Evolutionary conservation across 2,113 vertebrate genomes (phyloP).

Genomic region (Oryzias javanicus): DNA sequence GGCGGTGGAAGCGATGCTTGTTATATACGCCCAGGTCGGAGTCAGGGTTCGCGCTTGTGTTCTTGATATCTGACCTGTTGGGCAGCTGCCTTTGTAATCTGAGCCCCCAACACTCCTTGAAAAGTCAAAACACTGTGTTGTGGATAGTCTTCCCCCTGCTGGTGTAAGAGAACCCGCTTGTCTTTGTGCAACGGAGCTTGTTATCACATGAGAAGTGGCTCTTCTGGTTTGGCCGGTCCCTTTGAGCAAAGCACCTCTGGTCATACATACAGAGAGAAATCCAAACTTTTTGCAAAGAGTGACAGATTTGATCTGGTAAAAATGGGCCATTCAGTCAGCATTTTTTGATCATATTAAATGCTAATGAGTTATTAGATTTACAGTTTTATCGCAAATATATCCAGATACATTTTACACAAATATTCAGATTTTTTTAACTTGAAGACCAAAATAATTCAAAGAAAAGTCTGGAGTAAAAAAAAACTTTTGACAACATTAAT

Average conservation of each 20-base stretch:
- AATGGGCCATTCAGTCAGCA: too few species aligned
- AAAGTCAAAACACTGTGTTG: slow-evolving; percentile 61
- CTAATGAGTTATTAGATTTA: too few species aligned
- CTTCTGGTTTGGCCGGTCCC: slow-evolving; percentile 55
- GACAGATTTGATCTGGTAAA: too few species aligned
- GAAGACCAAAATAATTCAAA: too few species aligned
- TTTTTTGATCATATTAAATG: too few species aligned
- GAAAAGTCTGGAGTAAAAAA: too few species aligned
- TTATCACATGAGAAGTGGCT: slow-evolving; percentile 36
- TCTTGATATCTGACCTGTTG: slow-evolving; percentile 39
- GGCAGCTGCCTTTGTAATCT: slow-evolving; percentile 52
- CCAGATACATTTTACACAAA: too few species aligned
- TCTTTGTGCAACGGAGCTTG: slow-evolving; percentile 25
- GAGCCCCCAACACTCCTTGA: slow-evolving; percentile 43
- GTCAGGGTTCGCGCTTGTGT: slow-evolving; percentile 45
- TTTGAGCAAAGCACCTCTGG: slow-evolving; percentile 20
- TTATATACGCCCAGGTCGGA: slow-evolving; percentile 18
- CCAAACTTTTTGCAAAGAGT: too few species aligned
- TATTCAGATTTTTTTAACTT: too few species aligned
- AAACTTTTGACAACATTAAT: too few species aligned
- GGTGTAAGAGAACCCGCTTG: slow-evolving; percentile 35
- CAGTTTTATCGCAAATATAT: too few species aligned
- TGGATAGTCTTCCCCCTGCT: slow-evolving; percentile 35
- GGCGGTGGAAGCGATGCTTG: slow-evolving; percentile 23
- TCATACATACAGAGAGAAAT: too few species aligned